These are phyloP conservation scores for Gymnosoma rotundatum DNA, from an alignment of 2,888 invertebrate genomes.

Conservation along the genomic window DNA sequence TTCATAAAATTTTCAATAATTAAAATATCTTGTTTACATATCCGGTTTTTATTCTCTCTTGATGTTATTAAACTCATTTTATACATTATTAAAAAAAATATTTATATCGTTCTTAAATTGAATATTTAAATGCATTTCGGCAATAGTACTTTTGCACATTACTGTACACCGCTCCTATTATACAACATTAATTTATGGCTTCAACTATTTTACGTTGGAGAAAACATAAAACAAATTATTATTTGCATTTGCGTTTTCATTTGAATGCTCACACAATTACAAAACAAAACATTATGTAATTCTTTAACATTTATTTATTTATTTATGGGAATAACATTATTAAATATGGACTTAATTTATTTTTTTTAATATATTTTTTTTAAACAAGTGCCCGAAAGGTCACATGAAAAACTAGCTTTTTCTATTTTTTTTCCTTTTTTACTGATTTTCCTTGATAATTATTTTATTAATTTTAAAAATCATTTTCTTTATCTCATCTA, in stretches of 20 bases:
- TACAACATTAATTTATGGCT: not conserved
- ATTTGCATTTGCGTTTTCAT: not conserved
- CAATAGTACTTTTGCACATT: not conserved
- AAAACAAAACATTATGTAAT: conserved; percentile 13
- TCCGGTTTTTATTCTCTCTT: too few relatives aligned
- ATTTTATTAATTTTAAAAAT: conserved; percentile 14
- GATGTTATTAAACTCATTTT: too few relatives aligned
- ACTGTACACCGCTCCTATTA: not conserved
- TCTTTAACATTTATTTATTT: conserved; percentile 21
- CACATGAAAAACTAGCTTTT: not conserved
- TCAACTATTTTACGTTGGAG: conserved; percentile 20
- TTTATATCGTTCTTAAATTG: too few relatives aligned
- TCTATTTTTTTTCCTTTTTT: not conserved
- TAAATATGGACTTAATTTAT: conserved; percentile 30
- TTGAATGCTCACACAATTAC: too few relatives aligned
- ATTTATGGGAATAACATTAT: conserved; percentile 14
- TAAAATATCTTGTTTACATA: too few relatives aligned
- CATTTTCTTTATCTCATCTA: not conserved
- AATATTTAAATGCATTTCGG: too few relatives aligned
- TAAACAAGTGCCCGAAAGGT: conserved; percentile 14
- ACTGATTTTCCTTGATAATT: not conserved
- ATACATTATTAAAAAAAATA: too few relatives aligned
- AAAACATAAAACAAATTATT: not conserved
- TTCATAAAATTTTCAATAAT: too few relatives aligned
- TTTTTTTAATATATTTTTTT: conserved; percentile 8